phyloP scores from a whole-genome alignment of 1,140 invertebrate species.

The Drosophila mauritiana region DNA sequence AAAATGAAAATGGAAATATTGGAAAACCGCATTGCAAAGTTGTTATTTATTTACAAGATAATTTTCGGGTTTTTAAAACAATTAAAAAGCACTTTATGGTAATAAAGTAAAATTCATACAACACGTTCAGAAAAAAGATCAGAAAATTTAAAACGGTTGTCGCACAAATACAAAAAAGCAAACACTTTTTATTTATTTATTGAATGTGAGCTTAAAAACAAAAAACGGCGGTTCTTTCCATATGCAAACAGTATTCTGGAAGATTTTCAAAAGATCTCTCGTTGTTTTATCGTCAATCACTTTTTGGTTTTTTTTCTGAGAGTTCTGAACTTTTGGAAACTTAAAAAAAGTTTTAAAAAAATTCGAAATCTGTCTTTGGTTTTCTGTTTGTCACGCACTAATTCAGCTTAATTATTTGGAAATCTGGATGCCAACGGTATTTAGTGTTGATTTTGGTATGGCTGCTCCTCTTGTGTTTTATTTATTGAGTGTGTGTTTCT shows the following conservation, averaged over 20 bases:
- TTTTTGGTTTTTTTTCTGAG: conserved; percentile 1
- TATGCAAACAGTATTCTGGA: conserved; percentile 7
- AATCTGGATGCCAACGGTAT: conserved; percentile 39
- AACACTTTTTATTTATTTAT: not conserved
- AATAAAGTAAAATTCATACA: not conserved
- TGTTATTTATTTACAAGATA: not conserved
- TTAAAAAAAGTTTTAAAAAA: conserved; percentile 9
- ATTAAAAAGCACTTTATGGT: too few species aligned
- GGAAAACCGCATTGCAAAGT: conserved; percentile 11
- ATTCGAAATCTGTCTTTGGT: not conserved
- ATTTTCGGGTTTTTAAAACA: not conserved
- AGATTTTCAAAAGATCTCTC: not conserved
- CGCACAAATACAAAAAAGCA: not conserved
- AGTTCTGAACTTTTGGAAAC: not conserved
- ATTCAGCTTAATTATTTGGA: conserved; percentile 3
- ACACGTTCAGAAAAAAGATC: not conserved
- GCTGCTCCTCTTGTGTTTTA: conserved; percentile 15
- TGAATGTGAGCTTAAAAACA: not conserved
- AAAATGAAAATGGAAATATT: not conserved
- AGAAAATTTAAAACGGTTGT: not conserved
- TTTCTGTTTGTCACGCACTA: not conserved
- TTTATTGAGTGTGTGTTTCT: conserved; percentile 2
- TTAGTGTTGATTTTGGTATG: conserved; percentile 17
- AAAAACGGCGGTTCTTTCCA: not conserved
- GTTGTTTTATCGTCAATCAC: conserved; percentile 6